Conservation (phyloP, 2,888 invertebrate genomes). For the Chymomyza procnemis region DNA sequence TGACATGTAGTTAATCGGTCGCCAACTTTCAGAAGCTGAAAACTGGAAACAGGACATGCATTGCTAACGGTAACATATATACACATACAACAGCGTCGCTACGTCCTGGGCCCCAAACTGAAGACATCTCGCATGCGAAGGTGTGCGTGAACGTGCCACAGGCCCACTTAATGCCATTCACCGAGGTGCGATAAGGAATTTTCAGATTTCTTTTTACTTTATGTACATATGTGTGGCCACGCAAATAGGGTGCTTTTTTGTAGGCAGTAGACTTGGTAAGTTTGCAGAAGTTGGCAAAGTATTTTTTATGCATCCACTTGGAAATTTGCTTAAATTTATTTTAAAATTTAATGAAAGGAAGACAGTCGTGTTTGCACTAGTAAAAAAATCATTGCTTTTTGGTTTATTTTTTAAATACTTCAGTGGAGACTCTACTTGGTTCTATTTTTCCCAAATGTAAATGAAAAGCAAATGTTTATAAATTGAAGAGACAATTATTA, state of each 20-base stretch:
- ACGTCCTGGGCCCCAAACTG: slow-evolving; percentile 15
- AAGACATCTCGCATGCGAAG: background rate
- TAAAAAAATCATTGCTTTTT: no score
- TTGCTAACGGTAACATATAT: background rate
- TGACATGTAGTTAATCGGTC: slow-evolving; percentile 64
- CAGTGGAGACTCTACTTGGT: no score
- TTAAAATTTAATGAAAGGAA: no score
- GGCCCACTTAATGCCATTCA: slow-evolving; percentile 65
- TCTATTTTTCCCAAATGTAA: no score
- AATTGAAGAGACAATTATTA: no score
- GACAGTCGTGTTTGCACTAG: no score
- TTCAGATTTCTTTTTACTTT: slow-evolving; percentile 61
- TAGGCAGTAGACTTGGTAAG: no score
- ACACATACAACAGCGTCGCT: slow-evolving; percentile 30
- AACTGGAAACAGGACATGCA: background rate
- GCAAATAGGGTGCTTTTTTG: slow-evolving; percentile 43
- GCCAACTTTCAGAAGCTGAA: slow-evolving; percentile 12
- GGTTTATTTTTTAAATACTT: no score
- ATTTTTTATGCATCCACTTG: no score
- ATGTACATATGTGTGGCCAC: slow-evolving; percentile 32
- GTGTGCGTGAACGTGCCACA: slow-evolving; percentile 60
- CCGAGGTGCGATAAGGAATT: slow-evolving; percentile 68
- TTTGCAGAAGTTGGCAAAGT: no score
- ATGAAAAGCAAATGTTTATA: no score
- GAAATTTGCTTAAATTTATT: no score